Percentiles rank a stretch among this genome's conserved stretches.
Evolutionary conservation across 1,140 invertebrate species (phyloP).

Genomic region (Brachionus plicatilis): DNA sequence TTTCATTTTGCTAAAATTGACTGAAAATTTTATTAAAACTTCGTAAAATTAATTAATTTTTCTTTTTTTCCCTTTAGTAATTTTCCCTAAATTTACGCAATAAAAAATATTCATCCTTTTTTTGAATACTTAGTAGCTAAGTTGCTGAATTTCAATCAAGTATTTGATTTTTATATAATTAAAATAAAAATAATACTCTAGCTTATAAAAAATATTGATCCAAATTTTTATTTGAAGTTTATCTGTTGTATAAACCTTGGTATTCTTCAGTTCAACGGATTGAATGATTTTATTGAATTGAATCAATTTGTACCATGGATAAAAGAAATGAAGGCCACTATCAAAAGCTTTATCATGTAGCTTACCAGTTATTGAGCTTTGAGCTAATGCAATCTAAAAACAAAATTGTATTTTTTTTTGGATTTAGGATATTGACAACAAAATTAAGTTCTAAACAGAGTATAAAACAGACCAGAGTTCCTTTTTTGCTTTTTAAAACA

Average conservation of each 20-base stretch:
- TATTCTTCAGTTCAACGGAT: background rate
- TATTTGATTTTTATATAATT: background rate
- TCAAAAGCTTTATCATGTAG: background rate
- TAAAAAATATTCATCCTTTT: too few species aligned
- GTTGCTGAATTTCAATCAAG: background rate
- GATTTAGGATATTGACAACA: too few species aligned
- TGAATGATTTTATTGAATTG: constrained; percentile 11
- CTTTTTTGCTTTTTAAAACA: too few species aligned
- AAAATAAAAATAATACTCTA: background rate
- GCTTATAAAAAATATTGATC: constrained; percentile 1
- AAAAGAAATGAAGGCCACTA: background rate
- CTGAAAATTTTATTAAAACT: too few species aligned
- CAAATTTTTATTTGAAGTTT: constrained; percentile 4
- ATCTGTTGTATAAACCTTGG: background rate
- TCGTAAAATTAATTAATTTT: too few species aligned
- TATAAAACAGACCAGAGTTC: too few species aligned
- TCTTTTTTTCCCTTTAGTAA: too few species aligned
- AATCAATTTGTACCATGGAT: constrained; percentile 5
- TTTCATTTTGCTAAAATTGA: too few species aligned
- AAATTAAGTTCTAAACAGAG: too few species aligned
- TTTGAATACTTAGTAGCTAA: background rate
- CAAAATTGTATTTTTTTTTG: too few species aligned
- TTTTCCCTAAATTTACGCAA: too few species aligned
- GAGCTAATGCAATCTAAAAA: background rate
- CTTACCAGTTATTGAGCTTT: background rate